These are phyloP conservation scores for Antheraea pernyi DNA, from an alignment of 1,140 invertebrate genomes.

Conservation along the genomic window DNA sequence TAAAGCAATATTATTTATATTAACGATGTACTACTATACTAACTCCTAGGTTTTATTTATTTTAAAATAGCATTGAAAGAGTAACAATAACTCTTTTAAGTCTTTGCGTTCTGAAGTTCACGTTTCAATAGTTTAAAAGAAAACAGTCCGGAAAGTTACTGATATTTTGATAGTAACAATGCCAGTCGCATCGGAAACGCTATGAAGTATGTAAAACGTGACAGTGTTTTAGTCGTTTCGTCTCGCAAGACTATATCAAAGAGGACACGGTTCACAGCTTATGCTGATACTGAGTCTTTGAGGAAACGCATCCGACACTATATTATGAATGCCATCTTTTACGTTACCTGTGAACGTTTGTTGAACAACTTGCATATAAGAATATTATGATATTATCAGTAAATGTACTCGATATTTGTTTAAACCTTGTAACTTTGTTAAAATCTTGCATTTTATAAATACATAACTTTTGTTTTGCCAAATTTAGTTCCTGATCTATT, in stretches of 20 bases:
- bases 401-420: neutral
- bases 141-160: neutral
- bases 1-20: too few relatives aligned
- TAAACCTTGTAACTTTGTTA: neutral
- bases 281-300: constrained; percentile 44
- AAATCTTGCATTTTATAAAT: too few relatives aligned
- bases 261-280: constrained; percentile 33
- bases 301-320: constrained; percentile 34
- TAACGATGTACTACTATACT: too few relatives aligned
- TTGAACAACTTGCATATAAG: neutral
- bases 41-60: too few relatives aligned
- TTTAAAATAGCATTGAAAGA: too few relatives aligned
- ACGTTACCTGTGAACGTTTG: constrained; percentile 27
- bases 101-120: constrained; percentile 5
- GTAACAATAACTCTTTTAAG: neutral
- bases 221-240: constrained; percentile 32
- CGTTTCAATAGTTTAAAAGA: constrained; percentile 12
- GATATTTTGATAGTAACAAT: constrained; percentile 37
- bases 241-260: constrained; percentile 34
- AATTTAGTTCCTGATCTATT: too few relatives aligned
- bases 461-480: too few relatives aligned
- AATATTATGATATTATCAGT: too few relatives aligned
- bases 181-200: constrained; percentile 21
- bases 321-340: constrained; percentile 37
- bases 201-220: constrained; percentile 36